Base-by-base conservation (phyloP, 2,113 vertebrate species). In the Scomber colias region DNA sequence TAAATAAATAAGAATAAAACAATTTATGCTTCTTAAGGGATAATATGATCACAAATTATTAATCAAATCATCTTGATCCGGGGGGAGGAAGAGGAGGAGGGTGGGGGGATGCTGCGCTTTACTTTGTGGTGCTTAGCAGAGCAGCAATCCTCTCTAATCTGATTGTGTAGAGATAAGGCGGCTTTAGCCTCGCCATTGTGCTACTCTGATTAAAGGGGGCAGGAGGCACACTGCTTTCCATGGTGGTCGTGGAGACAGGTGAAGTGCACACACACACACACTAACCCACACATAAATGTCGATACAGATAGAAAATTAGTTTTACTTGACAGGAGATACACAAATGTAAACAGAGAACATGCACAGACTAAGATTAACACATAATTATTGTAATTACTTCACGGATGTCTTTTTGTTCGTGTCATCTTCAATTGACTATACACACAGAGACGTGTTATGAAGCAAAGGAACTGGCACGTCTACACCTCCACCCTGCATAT, bases 41-140 rank as follows among this genome's bases (percentile, higher is more conserved):
- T 95, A 94, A 95, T 94, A 94, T 92, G 89, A 94, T 90, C 87
- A 85, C 76, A 82, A 95, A 92, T 94, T 89, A 94, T 93, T 95
- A 95, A 95, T 95, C 93, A 93, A 96, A 95, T 95, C 94, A 95
- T 93, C 91, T 94, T 93, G 90, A 95, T 94, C 93, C 81, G 51
- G 69, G 78, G 61, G 68, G 19, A 5, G 17, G 24, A 27, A 3
- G 24, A 27, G 24, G 24, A 27, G 24, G 31, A 5, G 31, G 5
- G 31, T 10, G 49, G 46, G 15, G 74, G 65, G 59, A 55, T 54
- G 71, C 56, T 65, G 77, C 19, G 72, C 76, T 93, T 87, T 91
- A 77, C 87, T 93, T 92, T 91, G 86, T 79, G 86, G 90, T 87
- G 92, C 92, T 94, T 94, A 93, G 83, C 89, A 61, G 87, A 81